Conservation (phyloP, 1,140 invertebrate species). For the Anastatus disparis region DNA sequence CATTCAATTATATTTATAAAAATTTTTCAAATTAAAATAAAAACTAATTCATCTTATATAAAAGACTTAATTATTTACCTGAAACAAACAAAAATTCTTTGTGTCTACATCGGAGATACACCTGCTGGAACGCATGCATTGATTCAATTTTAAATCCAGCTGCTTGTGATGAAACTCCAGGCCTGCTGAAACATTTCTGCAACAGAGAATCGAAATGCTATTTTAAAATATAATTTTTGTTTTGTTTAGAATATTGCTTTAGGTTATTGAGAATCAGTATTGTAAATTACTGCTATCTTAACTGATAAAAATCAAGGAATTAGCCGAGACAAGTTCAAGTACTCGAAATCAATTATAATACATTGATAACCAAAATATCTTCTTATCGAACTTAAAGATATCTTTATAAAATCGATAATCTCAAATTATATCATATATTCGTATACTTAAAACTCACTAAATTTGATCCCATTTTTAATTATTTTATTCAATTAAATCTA, state of each 20-base stretch:
- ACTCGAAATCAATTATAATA: too few species aligned
- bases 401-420: slow-evolving; percentile 18
- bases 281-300: too few species aligned
- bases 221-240: too few species aligned
- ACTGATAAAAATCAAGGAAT: too few species aligned
- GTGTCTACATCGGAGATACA: slow-evolving; percentile 49
- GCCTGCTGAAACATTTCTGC: slow-evolving; percentile 43
- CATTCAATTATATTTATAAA: too few species aligned
- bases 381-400: neutral
- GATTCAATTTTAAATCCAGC: slow-evolving; percentile 46
- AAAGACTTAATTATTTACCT: slow-evolving; percentile 55
- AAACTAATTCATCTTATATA: too few species aligned
- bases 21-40: too few species aligned
- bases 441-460: slow-evolving; percentile 18
- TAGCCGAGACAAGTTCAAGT: too few species aligned
- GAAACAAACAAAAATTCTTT: slow-evolving; percentile 51
- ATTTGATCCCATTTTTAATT: neutral
- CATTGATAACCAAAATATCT: slow-evolving; percentile 1
- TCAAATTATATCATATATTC: slow-evolving; percentile 18
- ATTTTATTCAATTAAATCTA: slow-evolving; percentile 9
- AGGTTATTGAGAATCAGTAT: too few species aligned
- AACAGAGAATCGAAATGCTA: slow-evolving; percentile 39
- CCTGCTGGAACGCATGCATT: slow-evolving; percentile 49
- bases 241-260: too few species aligned
- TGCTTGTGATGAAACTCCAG: slow-evolving; percentile 45